These are phyloP conservation scores for Trinorchestia longiramus DNA, from an alignment of 1,140 invertebrate species.

Conservation along the genomic window DNA sequence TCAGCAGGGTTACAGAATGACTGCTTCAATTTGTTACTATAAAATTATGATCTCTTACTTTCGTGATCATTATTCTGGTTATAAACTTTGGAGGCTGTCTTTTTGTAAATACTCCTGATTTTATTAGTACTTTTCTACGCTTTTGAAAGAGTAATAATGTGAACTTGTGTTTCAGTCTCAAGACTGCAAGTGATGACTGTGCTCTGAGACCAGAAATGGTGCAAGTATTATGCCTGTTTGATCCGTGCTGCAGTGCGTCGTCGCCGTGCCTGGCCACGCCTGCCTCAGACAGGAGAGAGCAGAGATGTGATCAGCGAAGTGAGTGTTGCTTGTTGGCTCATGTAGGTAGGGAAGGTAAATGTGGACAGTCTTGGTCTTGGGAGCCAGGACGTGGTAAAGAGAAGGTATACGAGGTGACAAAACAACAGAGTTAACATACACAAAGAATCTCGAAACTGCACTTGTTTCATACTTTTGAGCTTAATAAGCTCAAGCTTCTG, in stretches of 20 bases:
- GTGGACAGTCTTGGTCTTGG: too few relatives aligned
- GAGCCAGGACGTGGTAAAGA: too few relatives aligned
- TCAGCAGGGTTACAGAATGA: too few relatives aligned
- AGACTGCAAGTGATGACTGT: not conserved
- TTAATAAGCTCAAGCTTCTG: too few relatives aligned
- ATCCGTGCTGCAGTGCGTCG: not conserved
- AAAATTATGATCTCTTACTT: not conserved
- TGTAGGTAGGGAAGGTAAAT: too few relatives aligned
- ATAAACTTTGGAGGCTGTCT: not conserved
- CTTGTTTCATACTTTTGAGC: too few relatives aligned
- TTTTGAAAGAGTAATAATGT: not conserved
- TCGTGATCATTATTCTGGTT: not conserved
- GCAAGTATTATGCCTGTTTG: not conserved
- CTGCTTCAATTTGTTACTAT: too few relatives aligned
- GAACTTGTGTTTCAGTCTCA: not conserved
- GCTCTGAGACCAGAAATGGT: not conserved
- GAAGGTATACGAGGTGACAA: too few relatives aligned
- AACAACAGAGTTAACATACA: too few relatives aligned
- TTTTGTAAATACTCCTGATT: not conserved
- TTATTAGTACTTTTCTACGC: not conserved
- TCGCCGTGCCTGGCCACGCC: not conserved
- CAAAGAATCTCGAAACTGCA: too few relatives aligned
- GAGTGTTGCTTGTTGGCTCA: too few relatives aligned
- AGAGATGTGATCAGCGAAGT: not conserved
- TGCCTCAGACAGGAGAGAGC: not conserved